phyloP scores from a whole-genome alignment of 53 echinoderm and acorn worm species.

The Patiria pectinifera region DNA sequence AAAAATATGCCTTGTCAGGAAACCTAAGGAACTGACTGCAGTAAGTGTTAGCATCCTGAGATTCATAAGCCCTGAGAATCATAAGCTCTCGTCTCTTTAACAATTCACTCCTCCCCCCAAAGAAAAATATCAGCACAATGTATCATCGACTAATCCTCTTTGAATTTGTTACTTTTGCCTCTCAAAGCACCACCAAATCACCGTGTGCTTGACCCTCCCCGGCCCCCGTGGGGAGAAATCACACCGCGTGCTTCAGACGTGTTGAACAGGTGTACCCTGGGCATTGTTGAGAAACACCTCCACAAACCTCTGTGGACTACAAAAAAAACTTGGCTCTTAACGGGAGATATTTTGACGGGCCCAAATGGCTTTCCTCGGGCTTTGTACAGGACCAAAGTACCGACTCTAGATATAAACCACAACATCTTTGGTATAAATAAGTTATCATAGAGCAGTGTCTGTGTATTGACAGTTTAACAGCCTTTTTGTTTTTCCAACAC shows the following conservation, averaged over 20 bases:
- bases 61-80: too few relatives aligned
- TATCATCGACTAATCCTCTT: not conserved
- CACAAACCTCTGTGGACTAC: not conserved
- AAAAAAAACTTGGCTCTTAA: not conserved
- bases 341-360: not conserved
- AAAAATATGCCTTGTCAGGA: too few relatives aligned
- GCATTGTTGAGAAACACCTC: constrained; percentile 25
- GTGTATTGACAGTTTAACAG: constrained; percentile 16
- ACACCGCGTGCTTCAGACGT: constrained; percentile 17
- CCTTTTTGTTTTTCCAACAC: not conserved
- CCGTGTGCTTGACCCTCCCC: not conserved
- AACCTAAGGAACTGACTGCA: too few relatives aligned
- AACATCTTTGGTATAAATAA: not conserved
- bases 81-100: too few relatives aligned
- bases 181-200: too few relatives aligned
- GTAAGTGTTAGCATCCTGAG: too few relatives aligned
- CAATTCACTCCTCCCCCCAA: too few relatives aligned
- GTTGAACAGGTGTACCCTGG: constrained; percentile 42
- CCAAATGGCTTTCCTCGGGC: not conserved
- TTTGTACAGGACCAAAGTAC: not conserved
- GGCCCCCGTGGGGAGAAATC: not conserved
- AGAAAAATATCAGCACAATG: not conserved
- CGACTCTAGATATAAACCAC: not conserved
- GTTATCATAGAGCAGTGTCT: not conserved
- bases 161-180: not conserved